These are phyloP conservation scores for Apostichopus leukothele DNA, from an alignment of 53 echinoderm and acorn worm genomes.

Conservation along the genomic window DNA sequence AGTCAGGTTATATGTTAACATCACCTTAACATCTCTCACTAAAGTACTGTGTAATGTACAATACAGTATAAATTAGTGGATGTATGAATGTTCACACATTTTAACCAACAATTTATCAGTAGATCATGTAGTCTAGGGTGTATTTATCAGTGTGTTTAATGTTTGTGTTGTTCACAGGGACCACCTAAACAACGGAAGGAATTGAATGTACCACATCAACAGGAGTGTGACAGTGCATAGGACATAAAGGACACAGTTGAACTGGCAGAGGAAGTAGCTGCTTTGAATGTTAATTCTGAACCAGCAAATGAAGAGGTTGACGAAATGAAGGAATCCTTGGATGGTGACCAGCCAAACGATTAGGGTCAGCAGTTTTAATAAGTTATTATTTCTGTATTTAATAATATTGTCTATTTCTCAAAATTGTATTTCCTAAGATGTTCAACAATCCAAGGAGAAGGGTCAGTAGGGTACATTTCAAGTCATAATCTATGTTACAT, in stretches of 20 bases:
- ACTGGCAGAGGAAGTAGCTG: slow-evolving; percentile 10
- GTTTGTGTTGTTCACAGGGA: background rate
- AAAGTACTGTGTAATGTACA: no score
- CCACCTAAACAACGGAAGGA: background rate
- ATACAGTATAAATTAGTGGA: background rate
- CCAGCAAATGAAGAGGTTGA: background rate
- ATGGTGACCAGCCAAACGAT: background rate
- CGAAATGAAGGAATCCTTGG: background rate
- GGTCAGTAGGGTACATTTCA: no score
- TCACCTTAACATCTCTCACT: no score
- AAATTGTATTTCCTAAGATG: no score
- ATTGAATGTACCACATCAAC: background rate
- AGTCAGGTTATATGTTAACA: no score
- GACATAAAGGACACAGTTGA: slow-evolving; percentile 9
- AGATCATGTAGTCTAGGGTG: no score
- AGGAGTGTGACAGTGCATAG: background rate
- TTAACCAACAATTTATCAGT: background rate
- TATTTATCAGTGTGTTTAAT: background rate
- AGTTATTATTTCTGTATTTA: no score
- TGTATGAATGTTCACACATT: background rate
- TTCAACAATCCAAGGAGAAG: no score
- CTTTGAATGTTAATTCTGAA: background rate
- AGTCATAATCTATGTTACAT: no score
- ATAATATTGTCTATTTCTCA: no score
- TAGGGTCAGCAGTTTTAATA: background rate